A percentile compares a stretch with the other conserved stretches of the same genome.
phyloP scores from a whole-genome alignment of 2,888 invertebrate species.

The Spicauda simplicius region DNA sequence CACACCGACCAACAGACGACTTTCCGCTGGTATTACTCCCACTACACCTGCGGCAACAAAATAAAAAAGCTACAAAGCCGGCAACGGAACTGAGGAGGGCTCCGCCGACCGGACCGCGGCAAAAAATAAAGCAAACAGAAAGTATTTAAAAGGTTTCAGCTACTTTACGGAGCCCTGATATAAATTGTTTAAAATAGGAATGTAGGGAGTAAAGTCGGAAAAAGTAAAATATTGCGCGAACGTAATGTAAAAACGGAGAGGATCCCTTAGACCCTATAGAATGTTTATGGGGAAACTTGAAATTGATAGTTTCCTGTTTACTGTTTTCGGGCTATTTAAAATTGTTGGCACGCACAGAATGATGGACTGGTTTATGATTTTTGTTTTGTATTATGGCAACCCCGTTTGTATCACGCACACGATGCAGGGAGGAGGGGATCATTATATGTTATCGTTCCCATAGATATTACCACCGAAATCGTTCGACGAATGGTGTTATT shows the following conservation, averaged over 20 bases:
- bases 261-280: conserved; percentile 65
- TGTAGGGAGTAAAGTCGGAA: conserved; percentile 23
- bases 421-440: conserved; percentile 63
- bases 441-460: conserved; percentile 64
- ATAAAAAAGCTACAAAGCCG: conserved; percentile 81
- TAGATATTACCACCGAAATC: conserved; percentile 68
- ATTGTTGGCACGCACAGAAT: conserved; percentile 73
- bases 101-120: conserved; percentile 64
- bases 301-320: conserved; percentile 77
- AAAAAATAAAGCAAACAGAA: conserved; percentile 62
- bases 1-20: conserved; percentile 86
- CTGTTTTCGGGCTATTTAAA: conserved; percentile 72
- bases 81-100: conserved; percentile 66
- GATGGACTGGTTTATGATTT: conserved; percentile 66
- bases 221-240: conserved; percentile 31
- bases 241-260: conserved; percentile 55
- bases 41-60: conserved; percentile 86
- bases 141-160: conserved; percentile 46
- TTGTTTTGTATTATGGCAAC: conserved; percentile 60
- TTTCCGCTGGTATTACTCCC: conserved; percentile 87
- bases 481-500: conserved; percentile 72
- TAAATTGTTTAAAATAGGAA: conserved; percentile 33
- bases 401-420: conserved; percentile 72
- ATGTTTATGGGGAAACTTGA: conserved; percentile 77
- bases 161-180: conserved; percentile 32